Evolutionary conservation across 2,797 vertebrate species (phyloP).

Genomic region (Aratinga solstitialis): DNA sequence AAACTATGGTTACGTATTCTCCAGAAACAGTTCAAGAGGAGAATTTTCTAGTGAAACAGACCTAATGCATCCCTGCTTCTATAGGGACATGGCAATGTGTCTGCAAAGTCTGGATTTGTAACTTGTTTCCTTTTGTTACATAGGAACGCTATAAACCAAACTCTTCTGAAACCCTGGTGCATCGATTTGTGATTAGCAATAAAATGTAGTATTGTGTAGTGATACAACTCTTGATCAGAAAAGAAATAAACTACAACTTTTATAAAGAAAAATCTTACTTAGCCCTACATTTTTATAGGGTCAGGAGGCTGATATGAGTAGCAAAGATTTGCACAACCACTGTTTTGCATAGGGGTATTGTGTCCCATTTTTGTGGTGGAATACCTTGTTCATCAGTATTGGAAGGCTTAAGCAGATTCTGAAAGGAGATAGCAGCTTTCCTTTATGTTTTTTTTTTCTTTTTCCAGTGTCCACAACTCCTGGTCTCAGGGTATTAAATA

Average conservation of each 20-base stretch:
- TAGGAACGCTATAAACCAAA: slow-evolving; percentile 80
- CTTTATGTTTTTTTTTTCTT: not conserved
- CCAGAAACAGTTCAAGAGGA: slow-evolving; percentile 28
- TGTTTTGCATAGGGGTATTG: not conserved
- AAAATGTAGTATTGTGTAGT: slow-evolving; percentile 76
- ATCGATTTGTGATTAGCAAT: slow-evolving; percentile 81
- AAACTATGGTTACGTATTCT: not conserved
- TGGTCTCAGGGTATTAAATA: slow-evolving; percentile 23
- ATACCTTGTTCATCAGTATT: not conserved
- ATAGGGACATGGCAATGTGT: slow-evolving; percentile 68
- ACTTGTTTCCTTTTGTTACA: slow-evolving; percentile 75
- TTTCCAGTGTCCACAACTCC: not conserved
- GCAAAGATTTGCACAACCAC: slow-evolving; percentile 38
- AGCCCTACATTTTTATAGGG: slow-evolving; percentile 59
- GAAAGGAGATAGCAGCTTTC: not conserved
- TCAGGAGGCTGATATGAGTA: not conserved
- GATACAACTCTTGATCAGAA: slow-evolving; percentile 56
- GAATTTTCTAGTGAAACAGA: slow-evolving; percentile 63
- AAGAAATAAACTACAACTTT: slow-evolving; percentile 65
- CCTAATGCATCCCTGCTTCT: slow-evolving; percentile 50
- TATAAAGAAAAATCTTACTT: slow-evolving; percentile 56
- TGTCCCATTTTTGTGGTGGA: not conserved
- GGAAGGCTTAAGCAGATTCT: not conserved
- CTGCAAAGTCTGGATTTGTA: slow-evolving; percentile 75
- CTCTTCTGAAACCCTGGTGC: slow-evolving; percentile 78